Evolutionary conservation across 2,113 vertebrate species (phyloP), one percentile per base, ranked within the genome.

Genomic region (Ciconia maguari): DNA sequence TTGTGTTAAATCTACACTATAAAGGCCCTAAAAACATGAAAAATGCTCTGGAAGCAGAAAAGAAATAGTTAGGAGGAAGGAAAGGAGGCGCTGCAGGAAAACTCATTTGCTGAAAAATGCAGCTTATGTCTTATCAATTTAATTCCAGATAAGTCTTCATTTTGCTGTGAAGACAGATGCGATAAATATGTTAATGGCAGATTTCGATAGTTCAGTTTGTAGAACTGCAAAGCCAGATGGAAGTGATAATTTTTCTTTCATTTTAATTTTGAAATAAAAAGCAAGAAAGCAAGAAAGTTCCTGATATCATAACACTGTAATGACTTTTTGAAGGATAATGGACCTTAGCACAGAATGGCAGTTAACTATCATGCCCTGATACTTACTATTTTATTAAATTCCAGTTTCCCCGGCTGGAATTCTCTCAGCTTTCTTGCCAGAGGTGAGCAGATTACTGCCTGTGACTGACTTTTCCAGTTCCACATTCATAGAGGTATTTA

Each of bases 181-280:
- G 93, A 96, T 96, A 97, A 97, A 87, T 95, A 97, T 92, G 94
- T 89, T 94, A 97, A 97, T 95, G 55, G 51, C 83, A 96, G 93
- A 97, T 95, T 97, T 90, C 0, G 34, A 89, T 96, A 89, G 81
- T 69, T 96, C 46, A 32, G 72, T 95, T 94, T 90, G 76, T 93
- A 94, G 91, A 93, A 90, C 46, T 93, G 86, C 65, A 94, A 89
- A 94, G 77, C 79, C 93, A 96, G 93, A 97, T 90, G 92, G 87
- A 96, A 94, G 41, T 26, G 88, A 97, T 96, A 91, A 93, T 94
- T 94, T 95, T 91, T 78, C 94, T 97, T 94, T 95, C 72, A 66
- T 89, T 96, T 94, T 94, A 95, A 94, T 94, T 97, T 80, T 93
- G 46, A 95, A 97, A 96, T 96, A 90, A 95, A 96, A 97, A 91